A percentile compares a stretch with the other conserved stretches of the same genome.
These are phyloP conservation scores for Sphenopsis melanotis DNA, from an alignment of 2,797 vertebrate genomes.

Conservation along the genomic window DNA sequence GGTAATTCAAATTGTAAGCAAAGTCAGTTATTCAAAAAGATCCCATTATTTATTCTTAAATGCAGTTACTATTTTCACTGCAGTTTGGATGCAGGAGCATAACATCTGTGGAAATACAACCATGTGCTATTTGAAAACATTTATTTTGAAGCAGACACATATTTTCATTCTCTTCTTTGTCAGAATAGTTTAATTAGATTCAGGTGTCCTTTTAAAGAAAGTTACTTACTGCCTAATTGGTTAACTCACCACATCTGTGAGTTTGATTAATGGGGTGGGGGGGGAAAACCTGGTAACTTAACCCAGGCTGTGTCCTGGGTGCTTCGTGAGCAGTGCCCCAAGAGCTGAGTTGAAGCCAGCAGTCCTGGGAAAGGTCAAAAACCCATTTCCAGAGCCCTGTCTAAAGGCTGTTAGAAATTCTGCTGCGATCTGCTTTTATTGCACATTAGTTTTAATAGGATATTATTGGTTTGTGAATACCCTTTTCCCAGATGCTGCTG, in stretches of 20 bases:
- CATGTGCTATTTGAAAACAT: background rate
- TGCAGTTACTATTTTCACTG: background rate
- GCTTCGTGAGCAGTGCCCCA: background rate
- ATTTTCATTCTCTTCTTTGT: background rate
- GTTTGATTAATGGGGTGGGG: background rate
- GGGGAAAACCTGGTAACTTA: background rate
- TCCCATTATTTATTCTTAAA: background rate
- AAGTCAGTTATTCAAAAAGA: background rate
- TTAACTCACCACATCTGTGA: background rate
- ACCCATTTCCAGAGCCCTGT: background rate
- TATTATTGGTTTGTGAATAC: constrained; percentile 47
- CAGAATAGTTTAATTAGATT: background rate
- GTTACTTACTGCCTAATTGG: background rate
- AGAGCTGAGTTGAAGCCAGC: background rate
- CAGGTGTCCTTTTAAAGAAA: background rate
- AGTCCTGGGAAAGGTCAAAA: background rate
- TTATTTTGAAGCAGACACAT: background rate
- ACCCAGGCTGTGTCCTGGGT: background rate
- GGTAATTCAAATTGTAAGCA: background rate
- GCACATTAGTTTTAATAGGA: constrained; percentile 28
- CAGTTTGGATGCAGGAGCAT: background rate
- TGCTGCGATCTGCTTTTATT: background rate
- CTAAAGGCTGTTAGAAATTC: background rate
- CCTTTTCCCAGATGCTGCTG: constrained; percentile 34
- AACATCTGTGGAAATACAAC: background rate